Conservation (phyloP, 2,113 vertebrate genomes). For the Chamaetylas fuelleborni region DNA sequence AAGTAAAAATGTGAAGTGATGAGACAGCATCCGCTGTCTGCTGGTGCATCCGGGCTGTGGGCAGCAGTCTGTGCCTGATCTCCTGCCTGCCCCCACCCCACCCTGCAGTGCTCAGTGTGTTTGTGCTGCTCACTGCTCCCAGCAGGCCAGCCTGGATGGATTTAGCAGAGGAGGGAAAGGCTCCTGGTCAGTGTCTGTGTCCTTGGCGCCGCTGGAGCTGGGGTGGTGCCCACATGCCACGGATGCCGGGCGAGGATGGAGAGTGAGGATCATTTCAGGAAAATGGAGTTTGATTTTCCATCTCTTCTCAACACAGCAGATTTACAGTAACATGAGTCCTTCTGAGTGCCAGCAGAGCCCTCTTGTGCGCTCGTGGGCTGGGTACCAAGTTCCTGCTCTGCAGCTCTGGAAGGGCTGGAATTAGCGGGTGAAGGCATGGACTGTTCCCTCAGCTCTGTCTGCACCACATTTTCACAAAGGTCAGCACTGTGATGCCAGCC, state of each 20-base stretch:
- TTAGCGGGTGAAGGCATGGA: not conserved
- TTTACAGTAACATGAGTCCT: conserved; percentile 11
- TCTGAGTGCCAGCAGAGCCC: not conserved
- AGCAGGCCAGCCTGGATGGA: not conserved
- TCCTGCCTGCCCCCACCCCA: not conserved
- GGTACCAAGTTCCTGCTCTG: conserved; percentile 16
- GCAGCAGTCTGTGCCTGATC: not conserved
- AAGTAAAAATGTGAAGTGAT: not conserved
- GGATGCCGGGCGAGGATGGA: not conserved
- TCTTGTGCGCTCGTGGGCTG: not conserved
- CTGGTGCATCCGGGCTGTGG: not conserved
- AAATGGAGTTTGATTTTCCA: conserved; percentile 19
- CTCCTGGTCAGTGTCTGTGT: not conserved
- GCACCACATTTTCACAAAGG: not conserved
- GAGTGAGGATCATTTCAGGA: not conserved
- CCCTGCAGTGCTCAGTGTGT: fast-evolving
- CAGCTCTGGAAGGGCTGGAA: conserved; percentile 3
- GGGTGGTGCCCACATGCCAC: not conserved
- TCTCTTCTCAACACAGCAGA: not conserved
- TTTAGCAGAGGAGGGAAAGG: not conserved
- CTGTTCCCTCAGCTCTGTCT: not conserved
- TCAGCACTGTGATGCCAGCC: not conserved
- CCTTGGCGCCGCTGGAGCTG: not conserved
- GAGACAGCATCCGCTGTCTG: not conserved
- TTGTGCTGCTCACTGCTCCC: not conserved